phyloP scores from a whole-genome alignment of 2,113 vertebrate species.

The Platichthys stellatus region DNA sequence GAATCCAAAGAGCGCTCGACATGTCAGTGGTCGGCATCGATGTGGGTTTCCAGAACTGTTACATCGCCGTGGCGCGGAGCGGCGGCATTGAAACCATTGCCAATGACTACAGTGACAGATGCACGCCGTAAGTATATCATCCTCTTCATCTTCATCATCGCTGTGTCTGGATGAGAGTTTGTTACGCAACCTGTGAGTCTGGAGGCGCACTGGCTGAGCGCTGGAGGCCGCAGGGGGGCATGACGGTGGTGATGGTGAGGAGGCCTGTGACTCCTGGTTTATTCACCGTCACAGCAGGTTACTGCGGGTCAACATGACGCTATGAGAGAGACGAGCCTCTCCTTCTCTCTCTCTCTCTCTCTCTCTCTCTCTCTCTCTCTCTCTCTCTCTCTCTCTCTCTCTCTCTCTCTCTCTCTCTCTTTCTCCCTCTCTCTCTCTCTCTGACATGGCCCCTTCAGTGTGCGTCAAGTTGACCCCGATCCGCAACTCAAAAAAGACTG shows the following conservation, averaged over 20 bases:
- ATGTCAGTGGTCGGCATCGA: conserved; percentile 97
- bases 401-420: background rate
- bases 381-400: background rate
- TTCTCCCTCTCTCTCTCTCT: background rate
- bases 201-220: conserved; percentile 32
- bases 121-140: conserved; percentile 90
- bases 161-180: conserved; percentile 39
- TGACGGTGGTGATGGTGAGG: conserved; percentile 13
- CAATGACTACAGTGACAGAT: conserved; percentile 97
- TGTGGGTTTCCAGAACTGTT: conserved; percentile 94
- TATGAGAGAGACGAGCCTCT: conserved; percentile 8
- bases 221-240: conserved; percentile 1
- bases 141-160: conserved; percentile 33
- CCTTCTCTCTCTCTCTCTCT: no score
- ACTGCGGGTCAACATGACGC: conserved; percentile 38
- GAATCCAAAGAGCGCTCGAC: conserved; percentile 49
- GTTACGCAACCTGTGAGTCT: conserved; percentile 70
- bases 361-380: background rate
- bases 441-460: conserved; percentile 25
- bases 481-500: conserved; percentile 1
- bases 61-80: conserved; percentile 92
- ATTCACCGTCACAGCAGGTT: conserved; percentile 40
- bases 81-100: conserved; percentile 95
- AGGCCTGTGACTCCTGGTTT: conserved; percentile 38
- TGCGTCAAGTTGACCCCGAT: conserved; percentile 26